Base-by-base conservation (phyloP, 1,140 invertebrate genomes). In the Drosophila parabipectinata region DNA sequence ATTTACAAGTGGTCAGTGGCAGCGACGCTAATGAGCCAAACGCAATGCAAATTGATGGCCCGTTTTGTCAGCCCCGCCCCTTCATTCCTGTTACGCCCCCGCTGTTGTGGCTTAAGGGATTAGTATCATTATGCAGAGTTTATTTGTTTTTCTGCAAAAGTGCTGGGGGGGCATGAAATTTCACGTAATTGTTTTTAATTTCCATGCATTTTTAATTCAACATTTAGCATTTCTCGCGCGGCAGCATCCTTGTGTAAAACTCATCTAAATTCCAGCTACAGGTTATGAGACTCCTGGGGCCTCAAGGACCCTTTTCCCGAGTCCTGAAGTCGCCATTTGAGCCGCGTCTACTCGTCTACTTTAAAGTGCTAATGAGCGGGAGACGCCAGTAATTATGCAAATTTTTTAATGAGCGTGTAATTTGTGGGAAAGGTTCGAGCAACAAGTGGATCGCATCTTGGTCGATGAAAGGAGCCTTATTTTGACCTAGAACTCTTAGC, bases 171-270 rank as follows among this genome's bases (percentile, higher is more conserved):
- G 26, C 78, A 78, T 72, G 47, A 74, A 78, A 76, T 88, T 76
- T 61, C 51, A 62, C 88, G 66, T 88, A 87, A 87, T 87, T 87
- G 83, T 87, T 87, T 87, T 87, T 83, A 82, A 87, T 87, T 88
- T 83, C 63, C 71, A 79, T 83, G 75, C 79, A 88, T 87, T 88
- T 88, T 88, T 87, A 88, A 87, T 87, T 88, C 53, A 88, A 56
- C 61, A 62, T 68, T 76, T 37, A n/a, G 34, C 10, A 12, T 12
- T 37, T 37, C 34, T 37, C 45, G 54, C 69, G 55, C 18, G 56
- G 53, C 62, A 18, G 48, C 62, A 18, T 15, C 41, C 61, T 50
- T 67, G 58, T 75, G 78, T 81, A 87, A 74, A 73, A 74, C 82
- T 87, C 81, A 78, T 87, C 87, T 82, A 66, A 60, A 72, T 68